phyloP scores from a whole-genome alignment of 2,797 vertebrate species.

The Myripristis jacobus region DNA sequence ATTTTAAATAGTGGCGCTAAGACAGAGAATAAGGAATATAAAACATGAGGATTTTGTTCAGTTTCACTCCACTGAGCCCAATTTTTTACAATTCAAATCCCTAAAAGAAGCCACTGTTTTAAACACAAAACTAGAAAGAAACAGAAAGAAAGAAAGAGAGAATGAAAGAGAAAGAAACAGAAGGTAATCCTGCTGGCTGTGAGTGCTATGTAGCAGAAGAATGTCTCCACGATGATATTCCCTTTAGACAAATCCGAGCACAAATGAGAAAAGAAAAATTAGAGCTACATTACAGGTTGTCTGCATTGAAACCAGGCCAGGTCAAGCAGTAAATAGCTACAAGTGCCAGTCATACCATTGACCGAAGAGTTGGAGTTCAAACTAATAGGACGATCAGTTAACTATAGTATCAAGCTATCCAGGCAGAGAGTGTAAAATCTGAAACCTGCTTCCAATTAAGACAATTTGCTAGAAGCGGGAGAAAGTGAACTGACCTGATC shows the following conservation, averaged over 20 bases:
- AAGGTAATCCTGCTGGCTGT: not conserved
- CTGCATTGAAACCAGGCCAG: not conserved
- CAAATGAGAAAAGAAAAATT: constrained; percentile 5
- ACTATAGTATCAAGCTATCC: not conserved
- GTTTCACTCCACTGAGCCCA: not conserved
- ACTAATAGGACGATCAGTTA: not conserved
- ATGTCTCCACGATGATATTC: not conserved
- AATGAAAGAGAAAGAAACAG: not conserved
- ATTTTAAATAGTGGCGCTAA: not conserved
- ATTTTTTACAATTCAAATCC: not conserved
- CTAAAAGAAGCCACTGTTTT: not conserved
- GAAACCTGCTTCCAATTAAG: constrained; percentile 4
- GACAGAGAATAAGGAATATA: no score
- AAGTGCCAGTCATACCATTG: not conserved
- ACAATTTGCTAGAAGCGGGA: not conserved
- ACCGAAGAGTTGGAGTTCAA: not conserved
- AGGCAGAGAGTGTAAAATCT: not conserved
- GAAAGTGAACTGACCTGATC: constrained; percentile 85
- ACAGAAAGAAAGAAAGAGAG: not conserved
- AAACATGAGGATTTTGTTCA: not conserved
- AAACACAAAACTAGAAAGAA: not conserved
- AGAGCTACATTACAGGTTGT: not conserved
- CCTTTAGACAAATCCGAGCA: not conserved
- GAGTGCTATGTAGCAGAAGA: not conserved
- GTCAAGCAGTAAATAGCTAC: not conserved